Evolutionary conservation across 2,797 vertebrate genomes (phyloP), one percentile per base, ranked within the genome.

Genomic region (Melanotaenia nigrans): DNA sequence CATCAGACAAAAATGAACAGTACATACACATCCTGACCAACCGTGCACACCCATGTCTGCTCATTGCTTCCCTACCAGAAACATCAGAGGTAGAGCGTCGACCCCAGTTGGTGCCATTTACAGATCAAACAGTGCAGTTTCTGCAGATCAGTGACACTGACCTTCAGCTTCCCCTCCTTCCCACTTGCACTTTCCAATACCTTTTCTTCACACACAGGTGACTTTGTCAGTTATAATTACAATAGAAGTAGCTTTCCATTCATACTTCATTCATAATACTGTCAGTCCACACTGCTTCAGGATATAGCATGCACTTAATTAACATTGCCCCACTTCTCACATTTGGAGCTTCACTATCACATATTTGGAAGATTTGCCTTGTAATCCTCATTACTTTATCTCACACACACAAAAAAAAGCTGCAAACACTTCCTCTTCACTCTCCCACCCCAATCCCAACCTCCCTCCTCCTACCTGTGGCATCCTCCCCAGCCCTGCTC

Each of bases 401-500:
- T 51, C 60, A 38, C 49, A 38, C 49, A 70, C 14, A 49, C 42
- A 20, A 80, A 47, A 16, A 54, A 55, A 73, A 3, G 36, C 40
- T 30, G 22, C 71, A 75, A 64, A 69, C 81, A 74, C 40, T 49
- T 69, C 42, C 51, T 68, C 63, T 73, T 61, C 67, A 76, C 55
- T 65, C 81, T 63, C 77, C 64, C 84, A 73, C 55, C 79, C 68
- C 45, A 51, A 24, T 42, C 71, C 75, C 61, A 40, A 57, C 73
- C 71, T 40, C 82, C 83, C 80, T 69, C 84, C 77, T 89, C 90
- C 82, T 95, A 97, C 97, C 96, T 98, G 97, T 90, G 96, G 96
- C 90, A 97, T 97, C 91, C 97, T 95, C 70, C 97, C 97, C 91
- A 97, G 95, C 90, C 96, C 96, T 14, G 96, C 95, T 90, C 97